Base-by-base conservation (phyloP, 2,113 vertebrate species). In the Aldabrachelys gigantea region DNA sequence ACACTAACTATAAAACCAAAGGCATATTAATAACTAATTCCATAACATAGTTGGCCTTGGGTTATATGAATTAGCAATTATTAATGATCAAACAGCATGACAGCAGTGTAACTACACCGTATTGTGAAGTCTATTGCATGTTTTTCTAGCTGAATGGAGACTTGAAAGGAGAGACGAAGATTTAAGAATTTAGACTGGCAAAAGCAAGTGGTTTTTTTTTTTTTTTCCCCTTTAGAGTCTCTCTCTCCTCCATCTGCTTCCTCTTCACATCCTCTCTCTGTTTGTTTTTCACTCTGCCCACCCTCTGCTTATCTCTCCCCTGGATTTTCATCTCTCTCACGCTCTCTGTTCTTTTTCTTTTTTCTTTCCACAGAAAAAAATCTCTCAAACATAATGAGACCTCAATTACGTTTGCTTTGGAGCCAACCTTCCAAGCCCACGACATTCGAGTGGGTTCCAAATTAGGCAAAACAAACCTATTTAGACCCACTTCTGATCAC, bases 341-440 rank as follows among this genome's bases (percentile, higher is more conserved):
- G 85, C 90, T 95, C 95, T 93, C 88, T 86, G 89, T 96, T 90
- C 94, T 88, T 93, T 94, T 96, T 89, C 52, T 89, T 89, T 95
- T 53, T 1, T 2, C 22, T 82, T 90, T 11, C 52, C 27, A 16
- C n/a, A 49, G 11, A 44, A 91, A 56, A 85, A 25, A 85, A 62
- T 16, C 31, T 1, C 19, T 13, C 31, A 53, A 62, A 89, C 44
- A 86, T 50, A 72, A 83, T 6, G 10, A 91, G 81, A 29, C 11
- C n/a, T 35, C 29, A 19, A n/a, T 69, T 4, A 25, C 0, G 1
- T 80, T 10, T 12, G 69, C 81, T 85, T 38, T n/a, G 0, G 0
- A 1, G 2, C 24, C 84, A 69, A 2, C 25, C 1, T 1, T 52
- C 54, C 47, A 8, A 65, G 24, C 29, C 54, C 0, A 0, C 52